These are phyloP conservation scores for Zaprionus ornatus DNA, from an alignment of 1,140 invertebrate genomes.

Conservation along the genomic window DNA sequence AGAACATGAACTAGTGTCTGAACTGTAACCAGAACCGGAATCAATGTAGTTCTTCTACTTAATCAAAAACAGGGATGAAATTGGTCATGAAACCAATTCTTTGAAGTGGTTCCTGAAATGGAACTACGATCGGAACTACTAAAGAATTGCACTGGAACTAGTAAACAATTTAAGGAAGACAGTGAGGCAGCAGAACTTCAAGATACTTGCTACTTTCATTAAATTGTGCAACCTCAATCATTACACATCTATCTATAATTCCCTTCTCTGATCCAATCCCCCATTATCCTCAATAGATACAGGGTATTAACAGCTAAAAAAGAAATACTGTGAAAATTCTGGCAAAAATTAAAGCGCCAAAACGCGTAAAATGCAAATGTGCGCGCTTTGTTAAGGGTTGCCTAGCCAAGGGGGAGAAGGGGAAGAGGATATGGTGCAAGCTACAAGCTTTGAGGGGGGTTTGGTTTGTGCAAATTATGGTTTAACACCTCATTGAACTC, in stretches of 20 bases:
- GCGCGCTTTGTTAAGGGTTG: slow-evolving; percentile 42
- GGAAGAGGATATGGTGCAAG: neutral
- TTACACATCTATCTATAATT: neutral
- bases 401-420: neutral
- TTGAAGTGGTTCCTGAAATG: fast-evolving
- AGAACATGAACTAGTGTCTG: too few relatives aligned
- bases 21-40: too few relatives aligned
- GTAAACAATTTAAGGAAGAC: too few relatives aligned
- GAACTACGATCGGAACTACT: too few relatives aligned
- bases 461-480: slow-evolving; percentile 83
- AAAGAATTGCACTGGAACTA: too few relatives aligned
- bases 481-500: slow-evolving; percentile 84
- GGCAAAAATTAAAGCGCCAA: slow-evolving; percentile 69
- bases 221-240: neutral
- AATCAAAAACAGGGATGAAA: too few relatives aligned
- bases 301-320: slow-evolving; percentile 37
- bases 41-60: too few relatives aligned
- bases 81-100: too few relatives aligned
- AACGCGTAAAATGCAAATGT: slow-evolving; percentile 78
- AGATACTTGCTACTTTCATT: too few relatives aligned
- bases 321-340: slow-evolving; percentile 41
- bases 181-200: too few relatives aligned
- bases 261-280: neutral
- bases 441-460: slow-evolving; percentile 10
- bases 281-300: neutral